Evolutionary conservation across 2,113 vertebrate genomes (phyloP).

Genomic region (Pluvialis apricaria): DNA sequence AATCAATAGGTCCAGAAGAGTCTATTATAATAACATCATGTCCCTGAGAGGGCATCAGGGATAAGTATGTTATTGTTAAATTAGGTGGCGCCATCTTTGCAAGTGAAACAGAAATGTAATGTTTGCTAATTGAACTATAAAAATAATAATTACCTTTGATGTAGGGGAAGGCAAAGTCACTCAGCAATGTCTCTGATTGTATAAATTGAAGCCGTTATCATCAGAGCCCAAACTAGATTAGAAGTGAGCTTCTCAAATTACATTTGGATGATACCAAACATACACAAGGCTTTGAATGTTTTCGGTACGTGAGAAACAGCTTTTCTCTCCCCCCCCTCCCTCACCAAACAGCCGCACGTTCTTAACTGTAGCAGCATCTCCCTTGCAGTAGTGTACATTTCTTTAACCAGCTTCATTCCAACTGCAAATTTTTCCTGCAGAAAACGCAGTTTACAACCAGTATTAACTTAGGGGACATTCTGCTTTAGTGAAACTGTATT

Average conservation of each 20-base stretch:
- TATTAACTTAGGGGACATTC: not conserved
- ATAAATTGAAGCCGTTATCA: slow-evolving; percentile 68
- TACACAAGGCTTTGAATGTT: not conserved
- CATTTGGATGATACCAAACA: not conserved
- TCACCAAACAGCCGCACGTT: not conserved
- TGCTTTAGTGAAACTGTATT: not conserved
- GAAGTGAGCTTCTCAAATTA: slow-evolving; percentile 49
- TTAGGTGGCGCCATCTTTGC: slow-evolving; percentile 48
- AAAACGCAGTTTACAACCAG: not conserved
- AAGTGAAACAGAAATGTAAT: slow-evolving; percentile 69
- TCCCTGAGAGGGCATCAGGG: slow-evolving; percentile 43
- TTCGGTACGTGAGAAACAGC: not conserved
- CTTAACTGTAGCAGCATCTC: not conserved
- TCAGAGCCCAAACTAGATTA: slow-evolving; percentile 60
- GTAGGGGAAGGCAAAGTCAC: slow-evolving; percentile 61
- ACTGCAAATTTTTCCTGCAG: not conserved
- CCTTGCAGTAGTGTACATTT: not conserved
- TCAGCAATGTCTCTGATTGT: slow-evolving; percentile 62
- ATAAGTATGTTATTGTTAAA: slow-evolving; percentile 63
- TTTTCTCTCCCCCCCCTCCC: not conserved
- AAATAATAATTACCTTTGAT: slow-evolving; percentile 77
- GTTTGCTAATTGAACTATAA: slow-evolving; percentile 77
- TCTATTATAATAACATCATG: slow-evolving; percentile 59
- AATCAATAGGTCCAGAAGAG: slow-evolving; percentile 59
- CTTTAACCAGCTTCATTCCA: not conserved